Percentiles rank a stretch among this genome's conserved stretches.
Evolutionary conservation across 2,797 vertebrate species (phyloP).

Genomic region (Lophius americanus): DNA sequence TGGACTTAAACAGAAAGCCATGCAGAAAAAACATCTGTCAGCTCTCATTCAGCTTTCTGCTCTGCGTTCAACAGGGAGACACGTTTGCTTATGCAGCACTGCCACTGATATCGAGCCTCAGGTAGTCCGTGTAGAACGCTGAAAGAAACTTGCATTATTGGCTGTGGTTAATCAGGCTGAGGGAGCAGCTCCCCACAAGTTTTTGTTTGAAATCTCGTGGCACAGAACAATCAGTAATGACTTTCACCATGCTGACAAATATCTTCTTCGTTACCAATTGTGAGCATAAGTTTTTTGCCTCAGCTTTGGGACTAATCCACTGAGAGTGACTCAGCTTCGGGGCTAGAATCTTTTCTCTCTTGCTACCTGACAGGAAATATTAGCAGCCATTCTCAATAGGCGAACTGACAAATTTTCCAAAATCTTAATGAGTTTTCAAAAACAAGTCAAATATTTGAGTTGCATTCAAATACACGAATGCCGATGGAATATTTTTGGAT

Average conservation of each 20-base stretch:
- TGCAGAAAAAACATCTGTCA: slow-evolving; percentile 22
- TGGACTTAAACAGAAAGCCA: slow-evolving; percentile 6
- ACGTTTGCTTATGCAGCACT: slow-evolving; percentile 17
- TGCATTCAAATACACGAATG: slow-evolving; percentile 5
- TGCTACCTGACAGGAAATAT: slow-evolving; percentile 28
- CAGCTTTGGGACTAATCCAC: slow-evolving; percentile 52
- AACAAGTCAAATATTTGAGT: slow-evolving; percentile 17
- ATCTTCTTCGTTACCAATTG: slow-evolving; percentile 47
- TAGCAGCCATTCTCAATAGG: slow-evolving; percentile 18
- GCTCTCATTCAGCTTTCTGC: slow-evolving; percentile 10
- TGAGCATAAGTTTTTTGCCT: slow-evolving; percentile 37
- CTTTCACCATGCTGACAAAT: slow-evolving; percentile 31
- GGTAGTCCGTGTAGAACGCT: slow-evolving; percentile 3
- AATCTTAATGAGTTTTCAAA: background rate
- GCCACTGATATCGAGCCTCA: background rate
- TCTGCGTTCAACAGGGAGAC: slow-evolving; percentile 30
- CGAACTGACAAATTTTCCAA: slow-evolving; percentile 32
- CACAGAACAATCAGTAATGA: slow-evolving; percentile 13
- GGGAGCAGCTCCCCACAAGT: slow-evolving; percentile 10
- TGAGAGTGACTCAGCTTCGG: slow-evolving; percentile 24
- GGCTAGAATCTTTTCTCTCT: slow-evolving; percentile 31
- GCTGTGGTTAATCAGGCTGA: slow-evolving; percentile 24
- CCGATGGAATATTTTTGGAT: background rate
- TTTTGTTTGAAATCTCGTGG: slow-evolving; percentile 26
- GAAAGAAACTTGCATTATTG: slow-evolving; percentile 23